Base-by-base conservation (phyloP, 2,797 vertebrate genomes). In the Rhynchotus rufescens region DNA sequence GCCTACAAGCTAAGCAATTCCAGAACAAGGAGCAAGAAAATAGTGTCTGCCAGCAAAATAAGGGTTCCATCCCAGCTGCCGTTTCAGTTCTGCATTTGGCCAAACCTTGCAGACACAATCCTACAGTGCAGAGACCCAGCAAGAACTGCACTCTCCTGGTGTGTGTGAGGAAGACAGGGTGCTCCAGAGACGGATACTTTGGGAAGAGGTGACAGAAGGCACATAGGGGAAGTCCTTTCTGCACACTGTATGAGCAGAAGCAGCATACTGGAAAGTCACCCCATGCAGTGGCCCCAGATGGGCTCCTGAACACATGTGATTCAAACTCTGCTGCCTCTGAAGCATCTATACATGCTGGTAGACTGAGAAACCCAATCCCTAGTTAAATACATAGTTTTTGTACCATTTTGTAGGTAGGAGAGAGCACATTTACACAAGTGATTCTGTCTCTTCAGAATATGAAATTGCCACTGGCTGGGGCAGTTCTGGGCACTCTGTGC, bases 281-380 rank as follows among this genome's bases (percentile, higher is more conserved):
- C 34, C 0, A 0, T 0, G 7, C 2, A 6, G 56, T 42, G 2
- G 4, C 34, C 22, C 38, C 3, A 3, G 5, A 3, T 23, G 15
- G 30, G 19, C 30, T 30, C 25, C 49, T 85, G 36, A 36, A 85
- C 30, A n/a, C n/a, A n/a, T n/a, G n/a, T n/a, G n/a, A n/a, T n/a
- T n/a, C n/a, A n/a, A n/a, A n/a, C n/a, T n/a, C n/a, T n/a, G n/a
- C n/a, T n/a, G n/a, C n/a, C n/a, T n/a, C n/a, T n/a, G n/a, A n/a
- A n/a, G n/a, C n/a, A n/a, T n/a, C n/a, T n/a, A n/a, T n/a, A n/a
- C n/a, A n/a, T n/a, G n/a, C n/a, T n/a, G n/a, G n/a, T n/a, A n/a
- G n/a, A n/a, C n/a, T n/a, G n/a, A n/a, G n/a, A n/a, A n/a, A n/a
- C n/a, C n/a, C n/a, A n/a, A n/a, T n/a, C n/a, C n/a, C n/a, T n/a